Evolutionary conservation across 2,888 invertebrate species (phyloP).

Genomic region (Palloptera scutellata): DNA sequence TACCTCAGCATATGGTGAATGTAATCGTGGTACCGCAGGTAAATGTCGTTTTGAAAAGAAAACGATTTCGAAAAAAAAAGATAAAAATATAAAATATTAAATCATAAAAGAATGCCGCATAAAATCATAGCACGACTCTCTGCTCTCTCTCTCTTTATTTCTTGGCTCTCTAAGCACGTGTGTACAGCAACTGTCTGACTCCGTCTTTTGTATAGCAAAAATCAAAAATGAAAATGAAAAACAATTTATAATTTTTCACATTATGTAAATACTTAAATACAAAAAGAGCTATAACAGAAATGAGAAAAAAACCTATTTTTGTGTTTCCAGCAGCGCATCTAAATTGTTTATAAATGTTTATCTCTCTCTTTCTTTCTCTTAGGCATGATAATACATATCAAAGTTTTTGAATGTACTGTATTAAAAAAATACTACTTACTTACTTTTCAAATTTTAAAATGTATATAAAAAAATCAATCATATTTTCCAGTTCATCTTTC

Average conservation of each 20-base stretch:
- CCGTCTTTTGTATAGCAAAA: conserved; percentile 8
- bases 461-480: too few species aligned
- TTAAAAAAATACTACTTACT: too few species aligned
- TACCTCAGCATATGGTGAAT: conserved; percentile 91
- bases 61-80: conserved; percentile 29
- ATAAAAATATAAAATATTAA: conserved; percentile 4
- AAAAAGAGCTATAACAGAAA: neutral
- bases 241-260: neutral
- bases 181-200: conserved; percentile 13
- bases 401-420: too few species aligned
- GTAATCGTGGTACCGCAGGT: conserved; percentile 99
- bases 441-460: too few species aligned
- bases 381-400: too few species aligned
- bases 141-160: conserved; percentile 10
- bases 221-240: too few species aligned
- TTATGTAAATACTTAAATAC: neutral
- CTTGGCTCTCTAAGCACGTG: conserved; percentile 20
- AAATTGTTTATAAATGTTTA: neutral
- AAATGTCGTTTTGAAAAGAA: conserved; percentile 62
- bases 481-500: too few species aligned
- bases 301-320: neutral
- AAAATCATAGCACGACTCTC: conserved; percentile 34
- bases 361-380: neutral
- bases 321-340: neutral
- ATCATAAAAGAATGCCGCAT: conserved; percentile 17